These are phyloP conservation scores for Aphaenogaster rudis DNA, from an alignment of 1,140 invertebrate genomes.

Conservation along the genomic window DNA sequence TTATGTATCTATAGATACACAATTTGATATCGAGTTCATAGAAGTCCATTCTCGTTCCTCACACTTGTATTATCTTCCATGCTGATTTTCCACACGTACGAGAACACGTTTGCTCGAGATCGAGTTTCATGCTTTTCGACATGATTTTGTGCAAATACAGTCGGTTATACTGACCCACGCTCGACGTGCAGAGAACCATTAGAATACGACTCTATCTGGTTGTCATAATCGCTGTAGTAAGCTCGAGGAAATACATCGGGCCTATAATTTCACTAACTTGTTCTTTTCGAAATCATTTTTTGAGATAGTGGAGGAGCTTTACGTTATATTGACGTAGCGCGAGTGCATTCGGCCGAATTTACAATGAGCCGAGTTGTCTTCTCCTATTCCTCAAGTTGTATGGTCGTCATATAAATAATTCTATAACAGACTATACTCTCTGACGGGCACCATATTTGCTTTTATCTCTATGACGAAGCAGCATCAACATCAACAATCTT, in stretches of 20 bases:
- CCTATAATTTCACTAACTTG: slow-evolving; percentile 32
- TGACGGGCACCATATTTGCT: not conserved
- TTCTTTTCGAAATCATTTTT: slow-evolving; percentile 69
- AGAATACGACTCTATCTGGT: slow-evolving; percentile 30
- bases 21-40: slow-evolving; percentile 77
- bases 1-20: slow-evolving; percentile 79
- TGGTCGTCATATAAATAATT: slow-evolving; percentile 25
- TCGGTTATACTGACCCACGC: not conserved
- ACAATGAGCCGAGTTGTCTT: not conserved
- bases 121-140: slow-evolving; percentile 20
- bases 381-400: not conserved
- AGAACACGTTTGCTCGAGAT: not conserved
- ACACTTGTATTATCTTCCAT: slow-evolving; percentile 2
- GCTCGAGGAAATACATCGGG: slow-evolving; percentile 58
- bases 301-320: slow-evolving; percentile 42
- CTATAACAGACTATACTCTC: slow-evolving; percentile 1
- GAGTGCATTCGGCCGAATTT: slow-evolving; percentile 31
- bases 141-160: slow-evolving; percentile 11
- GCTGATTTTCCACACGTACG: not conserved
- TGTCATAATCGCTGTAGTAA: slow-evolving; percentile 57
- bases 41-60: slow-evolving; percentile 43
- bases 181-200: not conserved
- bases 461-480: not conserved
- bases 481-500: slow-evolving; percentile 38
- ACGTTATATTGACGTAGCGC: not conserved